Evolutionary conservation across 2,113 vertebrate species (phyloP), one percentile per base, ranked within the genome.

Genomic region (Setophaga petechia): DNA sequence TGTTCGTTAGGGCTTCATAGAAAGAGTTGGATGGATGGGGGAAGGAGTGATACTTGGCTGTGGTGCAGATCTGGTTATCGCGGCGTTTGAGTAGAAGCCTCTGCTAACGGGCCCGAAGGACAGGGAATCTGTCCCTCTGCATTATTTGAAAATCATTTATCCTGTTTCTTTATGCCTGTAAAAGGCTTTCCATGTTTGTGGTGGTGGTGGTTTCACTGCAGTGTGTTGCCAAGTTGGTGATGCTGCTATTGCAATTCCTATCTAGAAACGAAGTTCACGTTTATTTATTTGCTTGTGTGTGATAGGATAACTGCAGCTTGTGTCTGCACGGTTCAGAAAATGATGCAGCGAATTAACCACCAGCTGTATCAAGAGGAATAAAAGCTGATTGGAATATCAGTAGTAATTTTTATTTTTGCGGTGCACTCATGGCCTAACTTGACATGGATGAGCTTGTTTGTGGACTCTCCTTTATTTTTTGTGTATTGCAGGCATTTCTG

Each of bases 261-360:
- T 77, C 61, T 22, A 15, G 83, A 80, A 66, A 15, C 7, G 18
- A 94, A 95, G 87, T 94, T 78, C 55, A 33, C 19, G 1, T 4
- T 39, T 75, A 71, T 86, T 74, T 84, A 46, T 93, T 80, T 96
- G 59, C 39, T 59, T 31, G 6, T 87, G 63, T 57, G 5, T 91
- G 93, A 23, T 93, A 77, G 1, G 10, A 17, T 93, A 86, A 41
- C 95, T 91, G 94, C 73, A 49, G 55, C 79, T 78, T 14, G 76
- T 85, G 62, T 61, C 90, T 62, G 83, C 89, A 96, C 61, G 4
- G 94, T 97, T 94, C 66, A 81, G 93, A 97, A 98, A 97, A 98
- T 98, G 97, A 98, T 98, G 97, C 97, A 98, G 97, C 22, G 86
- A 96, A 97, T 98, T 97, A 97, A 96, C 96, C 89, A 68, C 73